A percentile compares a stretch with the other conserved stretches of the same genome.
phyloP scores from a whole-genome alignment of 2,113 vertebrate species.

The Gopherus evgoodei region DNA sequence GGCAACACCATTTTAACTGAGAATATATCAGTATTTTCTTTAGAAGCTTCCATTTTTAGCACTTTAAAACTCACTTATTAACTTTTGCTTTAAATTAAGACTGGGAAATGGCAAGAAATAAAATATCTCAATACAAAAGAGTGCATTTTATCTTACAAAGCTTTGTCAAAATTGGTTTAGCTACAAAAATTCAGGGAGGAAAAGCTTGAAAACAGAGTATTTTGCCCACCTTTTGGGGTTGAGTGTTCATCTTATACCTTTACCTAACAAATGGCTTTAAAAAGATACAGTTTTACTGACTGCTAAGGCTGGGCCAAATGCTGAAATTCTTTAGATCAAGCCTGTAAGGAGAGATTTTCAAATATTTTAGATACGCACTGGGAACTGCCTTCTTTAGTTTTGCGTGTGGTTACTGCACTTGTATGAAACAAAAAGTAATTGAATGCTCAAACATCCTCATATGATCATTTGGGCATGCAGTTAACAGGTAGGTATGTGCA shows the following conservation, averaged over 20 bases:
- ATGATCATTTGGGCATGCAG: accelerated
- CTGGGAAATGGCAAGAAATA: neutral
- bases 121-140: neutral
- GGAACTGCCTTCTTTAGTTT: neutral
- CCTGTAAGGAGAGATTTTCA: neutral
- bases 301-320: neutral
- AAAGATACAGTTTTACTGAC: neutral
- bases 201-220: neutral
- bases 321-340: neutral
- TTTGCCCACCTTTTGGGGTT: neutral
- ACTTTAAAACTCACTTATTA: slow-evolving; percentile 26
- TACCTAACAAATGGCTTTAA: neutral
- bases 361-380: neutral
- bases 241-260: neutral
- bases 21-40: neutral
- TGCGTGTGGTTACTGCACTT: neutral
- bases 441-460: neutral
- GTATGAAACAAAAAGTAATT: neutral
- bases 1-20: neutral
- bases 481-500: neutral
- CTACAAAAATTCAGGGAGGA: neutral
- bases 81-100: slow-evolving; percentile 9
- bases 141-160: neutral
- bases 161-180: neutral
- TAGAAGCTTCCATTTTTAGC: neutral